These are phyloP conservation scores for Hoplias malabaricus DNA, from an alignment of 2,113 vertebrate species.

Conservation along the genomic window DNA sequence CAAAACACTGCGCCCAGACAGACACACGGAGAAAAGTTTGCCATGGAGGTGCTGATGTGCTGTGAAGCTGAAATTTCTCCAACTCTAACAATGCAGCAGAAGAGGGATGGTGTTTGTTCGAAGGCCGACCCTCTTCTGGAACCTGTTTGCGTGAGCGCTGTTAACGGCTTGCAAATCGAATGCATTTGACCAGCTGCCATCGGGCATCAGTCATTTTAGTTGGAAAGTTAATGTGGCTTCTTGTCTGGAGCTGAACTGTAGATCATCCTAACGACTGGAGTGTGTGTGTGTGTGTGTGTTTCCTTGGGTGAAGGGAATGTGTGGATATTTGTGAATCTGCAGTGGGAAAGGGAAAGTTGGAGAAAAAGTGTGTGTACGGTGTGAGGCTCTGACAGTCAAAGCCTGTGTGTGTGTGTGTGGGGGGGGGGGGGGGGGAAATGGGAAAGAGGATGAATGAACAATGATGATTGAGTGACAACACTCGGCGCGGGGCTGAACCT, in stretches of 20 bases:
- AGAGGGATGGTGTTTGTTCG: background rate
- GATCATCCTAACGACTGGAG: constrained; percentile 44
- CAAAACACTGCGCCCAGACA: constrained; percentile 21
- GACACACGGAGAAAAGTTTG: constrained; percentile 21
- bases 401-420: background rate
- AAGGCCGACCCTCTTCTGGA: constrained; percentile 9
- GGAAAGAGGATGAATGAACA: background rate
- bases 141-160: constrained; percentile 27
- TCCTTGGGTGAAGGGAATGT: background rate
- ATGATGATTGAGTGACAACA: too few relatives aligned
- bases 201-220: constrained; percentile 52
- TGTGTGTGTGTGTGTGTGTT: constrained; percentile 12
- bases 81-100: constrained; percentile 5
- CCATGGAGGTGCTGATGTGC: background rate
- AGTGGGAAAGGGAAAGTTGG: background rate
- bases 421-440: too few relatives aligned
- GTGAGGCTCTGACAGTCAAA: background rate
- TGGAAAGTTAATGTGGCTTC: constrained; percentile 58
- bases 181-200: constrained; percentile 51
- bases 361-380: background rate
- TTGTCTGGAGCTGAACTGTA: constrained; percentile 50
- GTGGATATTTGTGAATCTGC: background rate
- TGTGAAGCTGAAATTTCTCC: background rate
- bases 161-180: constrained; percentile 58
- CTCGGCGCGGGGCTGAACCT: too few relatives aligned